Evolutionary conservation across 2,113 vertebrate genomes (phyloP), one percentile per base, ranked within the genome.

Genomic region (Ailurus styani): DNA sequence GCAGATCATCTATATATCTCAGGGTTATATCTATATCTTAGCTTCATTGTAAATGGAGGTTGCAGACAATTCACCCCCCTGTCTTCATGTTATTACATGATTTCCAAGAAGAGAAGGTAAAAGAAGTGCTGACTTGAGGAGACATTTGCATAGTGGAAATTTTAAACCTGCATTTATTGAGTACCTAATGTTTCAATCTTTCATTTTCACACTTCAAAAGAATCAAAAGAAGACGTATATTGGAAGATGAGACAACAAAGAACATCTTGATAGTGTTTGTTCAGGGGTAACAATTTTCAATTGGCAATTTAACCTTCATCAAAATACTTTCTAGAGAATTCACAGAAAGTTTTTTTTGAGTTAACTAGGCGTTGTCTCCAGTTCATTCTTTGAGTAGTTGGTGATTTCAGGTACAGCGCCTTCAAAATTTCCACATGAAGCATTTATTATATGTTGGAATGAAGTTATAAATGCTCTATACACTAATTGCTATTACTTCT

Each of bases 281-380:
- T 90, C 55, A 72, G 64, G 37, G 47, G 34, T 93, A 95, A 96
- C 50, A 95, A 81, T 97, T 97, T 98, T 97, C 90, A 84, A 42
- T 50, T 72, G 70, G 54, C 75, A 96, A 93, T 94, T 92, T 95
- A 87, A 27, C 60, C 37, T 91, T 95, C 81, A 88, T 95, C 42
- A 79, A 88, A 96, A 86, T 64, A 68, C 31, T 66, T 96, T 64
- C 34, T 62, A 86, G 75, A 96, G 42, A 94, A 94, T 87, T 42
- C 64, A 66, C 34, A n/a, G 68, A 90, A 72, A 85, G 55, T 86
- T 68, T 37, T 37, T 45, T 90, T 87, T 55, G 54, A 86, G 50
- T 92, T 97, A 87, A 68, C 73, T 87, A 31, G 84, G 81, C 6
- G 5, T 82, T 90, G 75, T 88, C 64, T 94, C 77, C 50, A 34